Evolutionary conservation across 2,888 invertebrate genomes (phyloP).

Genomic region (Cheilosia variabilis): DNA sequence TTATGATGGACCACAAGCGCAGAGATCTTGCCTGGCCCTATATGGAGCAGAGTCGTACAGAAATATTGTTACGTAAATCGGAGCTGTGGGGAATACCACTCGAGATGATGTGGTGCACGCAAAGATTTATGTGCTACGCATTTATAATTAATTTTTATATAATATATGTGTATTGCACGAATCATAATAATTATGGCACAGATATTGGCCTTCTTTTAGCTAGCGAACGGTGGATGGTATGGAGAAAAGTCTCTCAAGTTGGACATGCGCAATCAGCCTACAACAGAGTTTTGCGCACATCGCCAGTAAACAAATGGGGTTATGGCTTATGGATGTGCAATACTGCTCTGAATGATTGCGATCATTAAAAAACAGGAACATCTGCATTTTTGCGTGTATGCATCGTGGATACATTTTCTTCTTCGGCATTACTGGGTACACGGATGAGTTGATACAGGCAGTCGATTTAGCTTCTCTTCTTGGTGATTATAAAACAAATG

Average conservation of each 20-base stretch:
- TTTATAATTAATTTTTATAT: slow-evolving; percentile 73
- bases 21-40: slow-evolving; percentile 55
- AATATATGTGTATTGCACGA: slow-evolving; percentile 50
- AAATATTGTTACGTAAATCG: slow-evolving; percentile 73
- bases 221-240: slow-evolving; percentile 21
- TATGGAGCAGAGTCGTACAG: slow-evolving; percentile 38
- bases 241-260: slow-evolving; percentile 40
- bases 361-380: slow-evolving; percentile 13
- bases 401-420: slow-evolving; percentile 1
- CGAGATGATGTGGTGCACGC: slow-evolving; percentile 46
- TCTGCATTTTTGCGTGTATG: slow-evolving; percentile 16
- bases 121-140: slow-evolving; percentile 68
- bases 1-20: slow-evolving; percentile 66
- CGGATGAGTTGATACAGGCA: too few relatives aligned
- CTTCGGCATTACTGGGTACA: neutral
- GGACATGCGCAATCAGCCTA: slow-evolving; percentile 52
- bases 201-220: slow-evolving; percentile 66
- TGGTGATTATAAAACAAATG: too few relatives aligned
- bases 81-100: slow-evolving; percentile 37
- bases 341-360: slow-evolving; percentile 1
- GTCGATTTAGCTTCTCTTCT: too few relatives aligned
- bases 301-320: neutral
- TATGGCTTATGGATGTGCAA: slow-evolving; percentile 5
- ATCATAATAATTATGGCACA: slow-evolving; percentile 72
- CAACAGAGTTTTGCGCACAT: neutral